Evolutionary conservation across 2,113 vertebrate genomes (phyloP).

Genomic region (Probosciger aterrimus): DNA sequence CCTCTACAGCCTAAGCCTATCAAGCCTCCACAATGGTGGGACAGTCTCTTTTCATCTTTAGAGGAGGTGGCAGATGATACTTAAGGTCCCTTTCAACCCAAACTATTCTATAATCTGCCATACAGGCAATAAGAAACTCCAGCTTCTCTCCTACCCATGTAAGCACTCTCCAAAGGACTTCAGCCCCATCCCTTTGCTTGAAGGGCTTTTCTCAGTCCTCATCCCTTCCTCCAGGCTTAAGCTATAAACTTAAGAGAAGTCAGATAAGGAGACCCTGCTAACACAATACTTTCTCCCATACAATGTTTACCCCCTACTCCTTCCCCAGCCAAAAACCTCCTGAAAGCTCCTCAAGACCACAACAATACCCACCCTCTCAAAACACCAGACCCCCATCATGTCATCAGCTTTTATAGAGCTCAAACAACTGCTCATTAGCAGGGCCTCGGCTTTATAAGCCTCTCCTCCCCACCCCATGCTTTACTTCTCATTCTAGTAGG

Average conservation of each 20-base stretch:
- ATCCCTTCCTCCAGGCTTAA: neutral
- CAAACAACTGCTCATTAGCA: neutral
- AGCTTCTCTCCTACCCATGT: neutral
- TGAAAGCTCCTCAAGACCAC: neutral
- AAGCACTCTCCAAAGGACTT: neutral
- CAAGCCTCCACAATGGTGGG: rapidly evolving
- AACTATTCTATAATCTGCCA: neutral
- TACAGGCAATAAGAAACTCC: neutral
- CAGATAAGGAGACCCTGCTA: neutral
- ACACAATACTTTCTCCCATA: neutral
- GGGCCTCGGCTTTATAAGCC: neutral
- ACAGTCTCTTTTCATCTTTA: neutral
- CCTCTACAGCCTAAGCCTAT: neutral
- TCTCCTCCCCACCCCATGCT: neutral
- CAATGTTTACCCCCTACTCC: neutral
- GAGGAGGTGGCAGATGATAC: neutral
- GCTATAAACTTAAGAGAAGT: neutral
- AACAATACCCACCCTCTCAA: neutral
- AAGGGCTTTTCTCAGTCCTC: neutral
- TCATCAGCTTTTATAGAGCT: neutral
- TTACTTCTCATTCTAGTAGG: neutral
- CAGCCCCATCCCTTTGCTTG: neutral
- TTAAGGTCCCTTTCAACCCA: neutral
- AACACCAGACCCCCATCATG: rapidly evolving
- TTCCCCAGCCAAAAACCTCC: neutral